phyloP scores from a whole-genome alignment of 30 jellyfish, hydroid and myxozoan species.

The Turritopsis dohrnii region DNA sequence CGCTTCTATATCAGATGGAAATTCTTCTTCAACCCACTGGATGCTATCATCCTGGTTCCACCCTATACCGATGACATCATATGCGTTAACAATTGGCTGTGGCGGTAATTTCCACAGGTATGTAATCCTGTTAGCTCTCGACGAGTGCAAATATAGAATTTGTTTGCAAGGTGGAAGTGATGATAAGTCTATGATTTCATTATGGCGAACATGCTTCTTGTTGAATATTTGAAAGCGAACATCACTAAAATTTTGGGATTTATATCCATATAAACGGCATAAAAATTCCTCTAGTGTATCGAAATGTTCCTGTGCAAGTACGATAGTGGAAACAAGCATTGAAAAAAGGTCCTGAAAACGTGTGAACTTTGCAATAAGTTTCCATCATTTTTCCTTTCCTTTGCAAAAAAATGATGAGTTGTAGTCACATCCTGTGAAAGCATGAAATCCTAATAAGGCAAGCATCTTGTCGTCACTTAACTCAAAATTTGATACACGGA shows the following conservation, averaged over 20 bases:
- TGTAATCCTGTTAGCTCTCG: not conserved
- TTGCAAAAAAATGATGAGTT: not conserved
- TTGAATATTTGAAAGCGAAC: not conserved
- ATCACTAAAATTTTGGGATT: not conserved
- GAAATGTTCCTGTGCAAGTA: not conserved
- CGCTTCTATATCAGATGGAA: not conserved
- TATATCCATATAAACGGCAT: not conserved
- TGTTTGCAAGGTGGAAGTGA: not conserved
- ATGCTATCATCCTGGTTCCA: conserved; percentile 6
- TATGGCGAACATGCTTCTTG: not conserved
- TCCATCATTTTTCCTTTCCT: conserved; percentile 6
- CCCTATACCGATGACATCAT: not conserved
- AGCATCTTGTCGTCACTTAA: not conserved
- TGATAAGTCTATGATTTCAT: not conserved
- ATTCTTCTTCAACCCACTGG: not conserved
- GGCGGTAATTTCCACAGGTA: not conserved
- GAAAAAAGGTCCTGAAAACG: not conserved
- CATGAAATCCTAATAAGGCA: not conserved
- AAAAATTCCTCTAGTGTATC: not conserved
- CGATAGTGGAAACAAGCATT: not conserved
- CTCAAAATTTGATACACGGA: not conserved
- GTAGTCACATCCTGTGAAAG: too few species aligned
- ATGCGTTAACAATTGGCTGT: not conserved
- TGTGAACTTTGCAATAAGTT: not conserved
- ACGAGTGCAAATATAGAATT: not conserved